Evolutionary conservation across 1,140 invertebrate genomes (phyloP).

Genomic region (Drosophila leontia): DNA sequence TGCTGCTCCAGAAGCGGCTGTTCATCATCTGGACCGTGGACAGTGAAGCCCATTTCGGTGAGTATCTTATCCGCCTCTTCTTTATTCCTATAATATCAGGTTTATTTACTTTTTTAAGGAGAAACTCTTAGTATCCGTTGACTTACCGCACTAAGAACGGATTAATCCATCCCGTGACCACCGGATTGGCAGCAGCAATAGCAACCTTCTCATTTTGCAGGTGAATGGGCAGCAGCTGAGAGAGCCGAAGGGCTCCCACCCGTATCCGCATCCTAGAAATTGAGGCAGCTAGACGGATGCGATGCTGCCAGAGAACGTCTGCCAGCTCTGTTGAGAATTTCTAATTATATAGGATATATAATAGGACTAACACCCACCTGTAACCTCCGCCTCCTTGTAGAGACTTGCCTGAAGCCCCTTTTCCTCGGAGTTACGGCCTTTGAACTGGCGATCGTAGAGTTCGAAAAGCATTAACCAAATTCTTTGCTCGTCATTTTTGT

Average conservation of each 20-base stretch:
- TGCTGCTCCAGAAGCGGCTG: conserved; percentile 85
- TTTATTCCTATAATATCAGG: conserved; percentile 58
- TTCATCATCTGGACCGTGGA: conserved; percentile 74
- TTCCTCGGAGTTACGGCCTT: conserved; percentile 82
- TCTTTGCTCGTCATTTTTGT: conserved; percentile 81
- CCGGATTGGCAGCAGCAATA: conserved; percentile 87
- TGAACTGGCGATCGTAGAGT: conserved; percentile 87
- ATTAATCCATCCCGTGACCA: conserved; percentile 91
- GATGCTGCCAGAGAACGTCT: conserved; percentile 87
- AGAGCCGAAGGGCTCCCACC: conserved; percentile 88
- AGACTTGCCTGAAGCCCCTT: conserved; percentile 77
- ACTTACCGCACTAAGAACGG: conserved; percentile 88
- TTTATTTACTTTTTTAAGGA: too few species aligned
- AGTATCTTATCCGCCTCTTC: conserved; percentile 63
- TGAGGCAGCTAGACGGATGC: conserved; percentile 89
- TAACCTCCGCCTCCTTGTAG: conserved; percentile 85
- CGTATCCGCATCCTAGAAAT: conserved; percentile 89
- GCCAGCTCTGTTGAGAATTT: conserved; percentile 85
- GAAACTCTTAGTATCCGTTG: accelerated
- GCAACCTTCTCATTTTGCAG: conserved; percentile 88
- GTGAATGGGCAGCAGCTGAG: conserved; percentile 89
- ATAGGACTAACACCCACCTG: conserved; percentile 46
- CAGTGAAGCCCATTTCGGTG: conserved; percentile 65
- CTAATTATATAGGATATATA: background rate
- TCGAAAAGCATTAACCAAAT: conserved; percentile 89